A percentile compares a stretch with the other conserved stretches of the same genome.
Evolutionary conservation across 2,113 vertebrate genomes (phyloP).

Genomic region (Clarias macrocephalus): DNA sequence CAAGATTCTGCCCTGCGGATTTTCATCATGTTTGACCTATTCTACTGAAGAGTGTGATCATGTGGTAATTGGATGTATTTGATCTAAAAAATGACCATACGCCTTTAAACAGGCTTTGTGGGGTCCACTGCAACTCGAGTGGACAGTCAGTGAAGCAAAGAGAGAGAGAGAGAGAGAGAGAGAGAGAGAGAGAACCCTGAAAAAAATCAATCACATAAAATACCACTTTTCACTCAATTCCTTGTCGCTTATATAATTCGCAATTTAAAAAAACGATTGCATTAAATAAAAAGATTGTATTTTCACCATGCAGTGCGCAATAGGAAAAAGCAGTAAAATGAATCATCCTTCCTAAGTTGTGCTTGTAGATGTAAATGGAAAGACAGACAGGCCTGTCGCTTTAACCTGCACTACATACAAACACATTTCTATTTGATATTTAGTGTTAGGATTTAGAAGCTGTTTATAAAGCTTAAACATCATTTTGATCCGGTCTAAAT

Average conservation of each 20-base stretch:
- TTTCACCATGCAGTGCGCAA: not conserved
- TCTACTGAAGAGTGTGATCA: not conserved
- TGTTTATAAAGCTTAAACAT: too few relatives aligned
- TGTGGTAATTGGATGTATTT: not conserved
- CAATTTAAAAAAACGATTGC: not conserved
- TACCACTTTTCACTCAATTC: too few relatives aligned
- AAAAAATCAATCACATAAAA: too few relatives aligned
- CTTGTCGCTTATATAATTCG: not conserved
- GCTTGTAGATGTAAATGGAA: not conserved
- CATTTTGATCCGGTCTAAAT: too few relatives aligned
- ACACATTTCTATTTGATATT: not conserved
- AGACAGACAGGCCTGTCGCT: not conserved
- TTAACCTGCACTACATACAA: not conserved
- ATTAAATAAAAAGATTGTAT: not conserved
- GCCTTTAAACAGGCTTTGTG: not conserved
- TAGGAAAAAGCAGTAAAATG: not conserved
- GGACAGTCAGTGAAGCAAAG: not conserved
- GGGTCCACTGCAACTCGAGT: not conserved
- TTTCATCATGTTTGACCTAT: not conserved
- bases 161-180: not conserved
- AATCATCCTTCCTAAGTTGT: not conserved
- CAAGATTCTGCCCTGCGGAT: not conserved
- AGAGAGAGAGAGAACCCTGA: too few relatives aligned
- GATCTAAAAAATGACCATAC: not conserved
- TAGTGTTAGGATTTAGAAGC: too few relatives aligned